A percentile compares a stretch with the other conserved stretches of the same genome.
Evolutionary conservation across 1,140 invertebrate genomes (phyloP).

Genomic region (Penaeus chinensis): DNA sequence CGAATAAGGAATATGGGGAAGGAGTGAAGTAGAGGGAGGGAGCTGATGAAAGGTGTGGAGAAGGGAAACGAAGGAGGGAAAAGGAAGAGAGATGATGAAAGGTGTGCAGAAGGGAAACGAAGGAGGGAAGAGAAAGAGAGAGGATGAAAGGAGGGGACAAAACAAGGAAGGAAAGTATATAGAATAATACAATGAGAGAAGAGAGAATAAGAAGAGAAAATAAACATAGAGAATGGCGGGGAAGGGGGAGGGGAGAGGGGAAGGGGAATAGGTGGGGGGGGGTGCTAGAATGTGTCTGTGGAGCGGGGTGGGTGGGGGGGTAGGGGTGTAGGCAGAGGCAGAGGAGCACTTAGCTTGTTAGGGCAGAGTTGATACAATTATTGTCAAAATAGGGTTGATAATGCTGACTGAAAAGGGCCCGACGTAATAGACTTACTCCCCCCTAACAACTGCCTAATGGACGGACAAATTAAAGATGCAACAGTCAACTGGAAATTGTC

Average conservation of each 20-base stretch:
- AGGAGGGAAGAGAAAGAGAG: not conserved
- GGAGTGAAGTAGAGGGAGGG: not conserved
- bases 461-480: constrained; percentile 56
- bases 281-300: too few relatives aligned
- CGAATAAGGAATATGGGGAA: not conserved
- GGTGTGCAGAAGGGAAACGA: not conserved
- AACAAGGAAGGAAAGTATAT: not conserved
- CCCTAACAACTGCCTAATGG: constrained; percentile 57
- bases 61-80: constrained; percentile 4
- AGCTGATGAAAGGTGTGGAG: constrained; percentile 29
- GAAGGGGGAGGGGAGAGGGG: not conserved
- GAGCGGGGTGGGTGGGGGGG: not conserved
- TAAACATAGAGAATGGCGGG: not conserved
- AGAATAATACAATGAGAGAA: not conserved
- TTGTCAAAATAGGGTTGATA: constrained; percentile 61
- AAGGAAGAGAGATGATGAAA: not conserved
- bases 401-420: constrained; percentile 54
- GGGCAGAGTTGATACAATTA: constrained; percentile 60
- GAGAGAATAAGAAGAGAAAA: not conserved
- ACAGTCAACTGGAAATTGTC: constrained; percentile 41
- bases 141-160: not conserved
- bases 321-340: constrained; percentile 22
- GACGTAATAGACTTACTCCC: constrained; percentile 52
- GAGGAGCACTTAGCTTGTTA: constrained; percentile 59
- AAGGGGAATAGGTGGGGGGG: too few relatives aligned